Percentiles rank a stretch among this genome's conserved stretches.
These are phyloP conservation scores for Poeciliopsis presidionis DNA, from an alignment of 2,797 vertebrate genomes.

Conservation along the genomic window DNA sequence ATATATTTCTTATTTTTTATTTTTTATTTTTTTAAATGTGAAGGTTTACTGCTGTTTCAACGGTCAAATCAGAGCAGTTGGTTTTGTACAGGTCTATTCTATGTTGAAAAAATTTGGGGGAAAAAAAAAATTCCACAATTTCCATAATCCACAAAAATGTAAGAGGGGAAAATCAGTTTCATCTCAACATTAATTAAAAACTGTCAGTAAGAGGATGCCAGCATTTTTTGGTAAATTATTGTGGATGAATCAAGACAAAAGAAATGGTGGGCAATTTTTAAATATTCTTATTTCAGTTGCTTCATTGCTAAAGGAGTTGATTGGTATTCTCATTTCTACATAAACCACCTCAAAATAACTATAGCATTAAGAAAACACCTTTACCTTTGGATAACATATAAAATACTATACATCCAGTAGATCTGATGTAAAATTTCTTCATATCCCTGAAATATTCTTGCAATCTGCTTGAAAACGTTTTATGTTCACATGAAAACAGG, in stretches of 20 bases:
- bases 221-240: conserved; percentile 14
- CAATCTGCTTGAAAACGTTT: conserved; percentile 48
- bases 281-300: conserved; percentile 8
- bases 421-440: conserved; percentile 39
- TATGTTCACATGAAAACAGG: conserved; percentile 41
- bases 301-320: background rate
- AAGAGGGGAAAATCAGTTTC: conserved; percentile 7
- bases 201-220: background rate
- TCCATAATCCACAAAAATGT: background rate
- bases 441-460: conserved; percentile 39
- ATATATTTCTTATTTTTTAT: background rate
- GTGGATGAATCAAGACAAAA: conserved; percentile 9
- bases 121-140: too few species aligned
- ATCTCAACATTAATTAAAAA: background rate
- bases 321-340: background rate
- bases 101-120: background rate
- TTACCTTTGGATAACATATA: conserved; percentile 15
- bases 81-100: conserved; percentile 17
- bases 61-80: conserved; percentile 32
- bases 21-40: conserved; percentile 1
- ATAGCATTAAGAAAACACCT: background rate
- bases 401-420: background rate
- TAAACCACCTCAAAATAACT: conserved; percentile 15
- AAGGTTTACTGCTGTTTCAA: conserved; percentile 27
- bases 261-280: background rate